phyloP scores from a whole-genome alignment of 1,140 invertebrate genomes.

The Drosophila albomicans region DNA sequence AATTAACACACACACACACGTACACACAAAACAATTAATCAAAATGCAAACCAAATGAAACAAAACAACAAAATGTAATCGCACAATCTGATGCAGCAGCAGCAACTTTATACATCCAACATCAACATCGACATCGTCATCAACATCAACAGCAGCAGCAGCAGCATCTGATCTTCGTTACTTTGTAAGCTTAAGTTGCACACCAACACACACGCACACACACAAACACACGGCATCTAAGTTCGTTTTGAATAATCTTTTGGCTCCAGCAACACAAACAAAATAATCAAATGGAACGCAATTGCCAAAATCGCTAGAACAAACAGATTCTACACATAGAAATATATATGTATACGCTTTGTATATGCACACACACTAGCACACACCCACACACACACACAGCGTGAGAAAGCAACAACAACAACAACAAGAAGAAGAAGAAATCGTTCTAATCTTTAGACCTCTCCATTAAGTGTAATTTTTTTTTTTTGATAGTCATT shows the following conservation, averaged over 20 bases:
- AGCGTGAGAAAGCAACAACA: slow-evolving; percentile 18
- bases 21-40: slow-evolving; percentile 31
- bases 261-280: slow-evolving; percentile 2
- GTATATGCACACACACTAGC: slow-evolving; percentile 34
- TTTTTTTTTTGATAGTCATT: slow-evolving; percentile 56
- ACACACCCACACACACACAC: slow-evolving; percentile 19
- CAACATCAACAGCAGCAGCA: slow-evolving; percentile 8
- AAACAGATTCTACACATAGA: slow-evolving; percentile 17
- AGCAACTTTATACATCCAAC: not conserved
- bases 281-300: slow-evolving; percentile 8
- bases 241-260: slow-evolving; percentile 50
- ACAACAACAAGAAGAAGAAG: slow-evolving; percentile 21
- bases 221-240: slow-evolving; percentile 12
- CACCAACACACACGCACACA: slow-evolving; percentile 17
- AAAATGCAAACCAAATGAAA: slow-evolving; percentile 41
- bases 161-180: slow-evolving; percentile 40
- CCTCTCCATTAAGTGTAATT: slow-evolving; percentile 76
- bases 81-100: slow-evolving; percentile 35
- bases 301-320: slow-evolving; percentile 29
- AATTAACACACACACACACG: not conserved
- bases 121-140: not conserved
- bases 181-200: slow-evolving; percentile 37
- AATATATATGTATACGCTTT: slow-evolving; percentile 4
- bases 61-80: slow-evolving; percentile 26
- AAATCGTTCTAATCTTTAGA: slow-evolving; percentile 26